A percentile compares a stretch with the other conserved stretches of the same genome.
Conservation (phyloP, 2,888 invertebrate genomes). For the Embidobia sp. region DNA sequence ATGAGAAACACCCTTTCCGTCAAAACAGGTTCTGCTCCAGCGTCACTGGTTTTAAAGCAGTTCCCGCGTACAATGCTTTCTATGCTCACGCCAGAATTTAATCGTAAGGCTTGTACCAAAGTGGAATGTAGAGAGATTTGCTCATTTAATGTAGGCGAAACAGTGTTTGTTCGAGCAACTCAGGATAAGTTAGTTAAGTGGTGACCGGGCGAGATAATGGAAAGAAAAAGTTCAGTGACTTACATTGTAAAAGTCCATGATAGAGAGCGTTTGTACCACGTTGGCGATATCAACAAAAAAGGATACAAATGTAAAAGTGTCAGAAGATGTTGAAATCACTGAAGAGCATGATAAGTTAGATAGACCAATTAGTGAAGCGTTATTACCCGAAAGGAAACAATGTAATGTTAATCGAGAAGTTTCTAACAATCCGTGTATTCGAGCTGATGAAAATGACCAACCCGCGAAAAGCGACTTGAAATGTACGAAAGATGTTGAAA, state of each 20-base stretch:
- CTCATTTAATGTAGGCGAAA: conserved; percentile 1
- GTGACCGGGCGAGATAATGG: conserved; percentile 8
- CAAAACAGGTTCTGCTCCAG: conserved; percentile 49
- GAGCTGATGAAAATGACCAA: no score
- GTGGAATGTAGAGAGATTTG: background rate
- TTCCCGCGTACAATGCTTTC: conserved; percentile 37
- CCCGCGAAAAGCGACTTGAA: no score
- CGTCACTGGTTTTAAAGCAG: conserved; percentile 44
- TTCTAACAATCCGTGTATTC: no score
- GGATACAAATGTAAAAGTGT: no score
- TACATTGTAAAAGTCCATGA: conserved; percentile 2
- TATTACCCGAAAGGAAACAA: no score
- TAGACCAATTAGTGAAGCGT: no score
- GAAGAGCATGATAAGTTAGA: no score
- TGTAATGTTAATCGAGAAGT: no score
- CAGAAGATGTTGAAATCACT: no score
- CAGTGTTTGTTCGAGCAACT: conserved; percentile 9
- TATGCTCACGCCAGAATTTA: conserved; percentile 33
- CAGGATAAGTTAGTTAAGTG: conserved; percentile 11
- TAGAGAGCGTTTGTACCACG: conserved; percentile 17
- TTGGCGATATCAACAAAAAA: conserved; percentile 8
- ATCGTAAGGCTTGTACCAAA: background rate
- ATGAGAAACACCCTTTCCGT: conserved; percentile 52
- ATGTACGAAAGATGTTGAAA: no score
- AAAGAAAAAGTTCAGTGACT: background rate